These are phyloP conservation scores for Piprites chloris DNA, from an alignment of 2,113 vertebrate species.

Conservation along the genomic window DNA sequence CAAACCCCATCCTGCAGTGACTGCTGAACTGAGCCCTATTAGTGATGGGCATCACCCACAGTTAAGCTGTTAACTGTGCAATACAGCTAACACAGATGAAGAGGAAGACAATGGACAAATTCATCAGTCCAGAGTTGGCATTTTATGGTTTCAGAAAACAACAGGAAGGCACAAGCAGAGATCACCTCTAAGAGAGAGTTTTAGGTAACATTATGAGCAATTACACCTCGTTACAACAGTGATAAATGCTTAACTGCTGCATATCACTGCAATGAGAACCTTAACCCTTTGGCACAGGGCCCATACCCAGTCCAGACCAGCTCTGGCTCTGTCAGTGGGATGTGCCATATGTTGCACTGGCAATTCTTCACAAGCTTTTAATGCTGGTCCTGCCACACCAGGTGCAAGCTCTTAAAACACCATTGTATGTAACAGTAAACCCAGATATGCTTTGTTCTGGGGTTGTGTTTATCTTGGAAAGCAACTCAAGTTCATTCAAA, in stretches of 20 bases:
- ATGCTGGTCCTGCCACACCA: not conserved
- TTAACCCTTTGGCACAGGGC: not conserved
- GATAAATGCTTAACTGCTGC: not conserved
- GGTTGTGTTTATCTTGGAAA: slow-evolving; percentile 54
- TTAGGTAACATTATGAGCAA: not conserved
- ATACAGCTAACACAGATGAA: not conserved
- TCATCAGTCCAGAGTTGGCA: not conserved
- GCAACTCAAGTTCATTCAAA: slow-evolving; percentile 50
- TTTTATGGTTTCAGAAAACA: not conserved
- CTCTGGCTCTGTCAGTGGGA: not conserved
- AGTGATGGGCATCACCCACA: not conserved
- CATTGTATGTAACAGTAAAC: slow-evolving; percentile 42
- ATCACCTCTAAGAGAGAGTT: not conserved
- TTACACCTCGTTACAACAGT: not conserved
- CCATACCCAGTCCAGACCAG: not conserved
- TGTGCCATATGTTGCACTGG: slow-evolving; percentile 26
- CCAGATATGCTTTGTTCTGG: slow-evolving; percentile 57
- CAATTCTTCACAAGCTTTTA: slow-evolving; percentile 47
- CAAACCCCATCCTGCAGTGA: not conserved
- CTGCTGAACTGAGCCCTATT: not conserved
- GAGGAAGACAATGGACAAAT: not conserved
- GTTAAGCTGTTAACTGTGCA: not conserved
- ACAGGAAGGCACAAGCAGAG: not conserved
- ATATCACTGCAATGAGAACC: not conserved
- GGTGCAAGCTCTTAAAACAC: slow-evolving; percentile 40